Percentiles rank a stretch among this genome's conserved stretches.
Evolutionary conservation across 2,888 invertebrate genomes (phyloP).

Genomic region (Muscina levida): DNA sequence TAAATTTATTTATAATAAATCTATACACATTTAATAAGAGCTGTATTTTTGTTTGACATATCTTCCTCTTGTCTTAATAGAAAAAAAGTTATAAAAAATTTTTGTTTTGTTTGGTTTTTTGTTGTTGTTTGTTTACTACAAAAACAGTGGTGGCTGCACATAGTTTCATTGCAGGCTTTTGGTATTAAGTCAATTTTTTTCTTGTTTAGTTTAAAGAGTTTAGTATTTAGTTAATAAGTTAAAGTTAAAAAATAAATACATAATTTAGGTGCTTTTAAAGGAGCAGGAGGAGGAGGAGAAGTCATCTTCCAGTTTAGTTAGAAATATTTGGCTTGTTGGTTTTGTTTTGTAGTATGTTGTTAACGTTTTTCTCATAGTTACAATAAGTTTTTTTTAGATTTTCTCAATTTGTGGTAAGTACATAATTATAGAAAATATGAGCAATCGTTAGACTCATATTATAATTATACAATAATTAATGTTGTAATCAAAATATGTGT

Average conservation of each 20-base stretch:
- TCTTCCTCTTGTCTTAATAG: constrained; percentile 47
- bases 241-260: constrained; percentile 28
- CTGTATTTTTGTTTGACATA: constrained; percentile 41
- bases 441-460: constrained; percentile 50
- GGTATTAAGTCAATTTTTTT: constrained; percentile 46
- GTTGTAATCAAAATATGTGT: neutral
- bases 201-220: constrained; percentile 24
- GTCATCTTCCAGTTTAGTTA: neutral
- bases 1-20: constrained; percentile 47
- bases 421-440: constrained; percentile 44
- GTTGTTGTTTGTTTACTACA: constrained; percentile 34
- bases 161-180: constrained; percentile 37
- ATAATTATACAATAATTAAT: constrained; percentile 14
- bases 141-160: constrained; percentile 50
- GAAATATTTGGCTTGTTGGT: constrained; percentile 28
- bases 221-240: constrained; percentile 13
- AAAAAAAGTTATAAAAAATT: constrained; percentile 61
- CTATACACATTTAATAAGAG: constrained; percentile 52
- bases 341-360: constrained; percentile 3
- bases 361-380: constrained; percentile 18
- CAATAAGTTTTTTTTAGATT: neutral
- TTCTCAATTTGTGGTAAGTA: constrained; percentile 18
- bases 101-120: constrained; percentile 36
- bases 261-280: constrained; percentile 48
- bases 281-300: no score